phyloP scores from a whole-genome alignment of 2,888 invertebrate species.

The Agonum fuliginosum region DNA sequence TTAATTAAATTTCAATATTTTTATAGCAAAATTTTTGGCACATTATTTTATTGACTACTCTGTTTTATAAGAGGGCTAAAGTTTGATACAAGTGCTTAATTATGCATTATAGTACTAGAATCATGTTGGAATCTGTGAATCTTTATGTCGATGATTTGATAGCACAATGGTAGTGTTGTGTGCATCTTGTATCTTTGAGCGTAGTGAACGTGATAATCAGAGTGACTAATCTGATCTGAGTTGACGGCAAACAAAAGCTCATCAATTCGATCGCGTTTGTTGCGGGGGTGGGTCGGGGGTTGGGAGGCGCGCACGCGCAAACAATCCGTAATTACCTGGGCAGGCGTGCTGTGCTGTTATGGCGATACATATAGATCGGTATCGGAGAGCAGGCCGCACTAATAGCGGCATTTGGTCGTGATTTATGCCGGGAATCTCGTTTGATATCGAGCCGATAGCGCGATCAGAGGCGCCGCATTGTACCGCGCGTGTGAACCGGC shows the following conservation, averaged over 20 bases:
- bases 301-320: conserved; percentile 20
- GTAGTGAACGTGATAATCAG: neutral
- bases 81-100: too few relatives aligned
- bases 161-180: neutral
- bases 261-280: neutral
- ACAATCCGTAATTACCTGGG: conserved; percentile 34
- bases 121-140: too few relatives aligned
- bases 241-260: conserved; percentile 2
- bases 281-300: neutral
- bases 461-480: conserved; percentile 67
- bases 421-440: conserved; percentile 67
- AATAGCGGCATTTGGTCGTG: conserved; percentile 64
- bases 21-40: too few relatives aligned
- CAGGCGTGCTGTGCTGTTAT: conserved; percentile 11
- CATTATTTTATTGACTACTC: too few relatives aligned
- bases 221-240: neutral
- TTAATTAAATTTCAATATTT: too few relatives aligned
- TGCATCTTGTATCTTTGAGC: neutral
- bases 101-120: too few relatives aligned
- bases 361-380: conserved; percentile 67
- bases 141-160: too few relatives aligned
- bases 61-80: too few relatives aligned
- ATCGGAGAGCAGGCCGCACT: conserved; percentile 63
- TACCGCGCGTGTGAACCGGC: conserved; percentile 65
- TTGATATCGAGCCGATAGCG: conserved; percentile 67